Conservation (phyloP, 1,140 invertebrate species). For the Triops cancriformis region DNA sequence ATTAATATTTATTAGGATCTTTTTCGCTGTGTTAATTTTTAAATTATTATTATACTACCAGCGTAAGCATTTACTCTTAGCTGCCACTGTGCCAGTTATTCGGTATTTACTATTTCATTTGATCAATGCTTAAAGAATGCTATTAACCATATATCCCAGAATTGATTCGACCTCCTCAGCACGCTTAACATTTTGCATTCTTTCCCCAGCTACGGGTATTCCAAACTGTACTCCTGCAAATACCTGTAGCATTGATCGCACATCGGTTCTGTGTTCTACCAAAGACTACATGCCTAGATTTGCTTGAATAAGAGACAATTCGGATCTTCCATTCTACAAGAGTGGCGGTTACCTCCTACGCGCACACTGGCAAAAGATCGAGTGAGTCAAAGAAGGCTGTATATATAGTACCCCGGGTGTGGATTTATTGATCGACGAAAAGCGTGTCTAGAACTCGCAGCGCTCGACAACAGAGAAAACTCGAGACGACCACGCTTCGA, state of each 20-base stretch:
- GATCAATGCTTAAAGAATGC: background rate
- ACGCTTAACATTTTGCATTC: background rate
- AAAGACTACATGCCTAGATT: too few relatives aligned
- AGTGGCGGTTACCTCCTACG: background rate
- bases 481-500: background rate
- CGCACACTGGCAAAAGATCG: background rate
- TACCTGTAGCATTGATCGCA: too few relatives aligned
- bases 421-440: slow-evolving; percentile 1
- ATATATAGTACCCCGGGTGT: background rate
- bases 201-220: background rate
- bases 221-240: background rate
- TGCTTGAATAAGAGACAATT: too few relatives aligned
- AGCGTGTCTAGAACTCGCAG: background rate
- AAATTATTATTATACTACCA: too few relatives aligned
- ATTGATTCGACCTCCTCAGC: too few relatives aligned
- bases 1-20: too few relatives aligned
- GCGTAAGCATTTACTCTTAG: too few relatives aligned
- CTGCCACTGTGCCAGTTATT: too few relatives aligned
- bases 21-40: too few relatives aligned
- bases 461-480: background rate
- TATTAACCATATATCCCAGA: too few relatives aligned
- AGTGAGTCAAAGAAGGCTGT: background rate
- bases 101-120: too few relatives aligned
- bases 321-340: background rate
- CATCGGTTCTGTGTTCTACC: too few relatives aligned